Percentiles rank a stretch among this genome's conserved stretches.
Evolutionary conservation across 2,113 vertebrate genomes (phyloP).

Genomic region (Larimichthys crocea): DNA sequence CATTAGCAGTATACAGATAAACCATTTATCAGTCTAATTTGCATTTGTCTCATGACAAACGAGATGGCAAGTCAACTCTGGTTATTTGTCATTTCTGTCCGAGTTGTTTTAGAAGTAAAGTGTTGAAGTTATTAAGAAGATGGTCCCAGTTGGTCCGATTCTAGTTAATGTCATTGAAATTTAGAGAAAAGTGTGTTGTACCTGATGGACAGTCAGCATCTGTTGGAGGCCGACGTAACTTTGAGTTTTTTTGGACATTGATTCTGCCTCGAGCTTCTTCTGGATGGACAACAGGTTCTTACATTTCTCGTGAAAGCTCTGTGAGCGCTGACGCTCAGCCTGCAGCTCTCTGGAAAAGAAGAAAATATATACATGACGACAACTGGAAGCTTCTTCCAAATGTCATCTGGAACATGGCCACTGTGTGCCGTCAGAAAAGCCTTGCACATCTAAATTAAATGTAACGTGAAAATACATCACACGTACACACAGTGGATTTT

Average conservation of each 20-base stretch:
- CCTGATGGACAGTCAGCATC: conserved; percentile 88
- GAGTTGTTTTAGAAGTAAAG: no score
- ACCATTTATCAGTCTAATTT: not conserved
- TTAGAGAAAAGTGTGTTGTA: conserved; percentile 67
- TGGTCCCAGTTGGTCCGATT: not conserved
- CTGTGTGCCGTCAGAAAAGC: not conserved
- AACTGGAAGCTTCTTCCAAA: not conserved
- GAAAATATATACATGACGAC: not conserved
- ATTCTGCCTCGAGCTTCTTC: conserved; percentile 81
- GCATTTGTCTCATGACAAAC: not conserved
- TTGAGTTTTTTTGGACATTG: conserved; percentile 65
- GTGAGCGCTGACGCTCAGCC: conserved; percentile 68
- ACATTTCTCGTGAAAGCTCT: conserved; percentile 86
- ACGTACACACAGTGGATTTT: not conserved
- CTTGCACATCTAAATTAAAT: no score
- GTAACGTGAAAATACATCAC: not conserved
- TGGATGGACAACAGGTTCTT: conserved; percentile 85
- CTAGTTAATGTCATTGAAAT: not conserved
- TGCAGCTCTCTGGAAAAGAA: conserved; percentile 77
- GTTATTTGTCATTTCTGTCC: not conserved
- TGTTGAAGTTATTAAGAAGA: not conserved
- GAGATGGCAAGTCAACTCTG: not conserved
- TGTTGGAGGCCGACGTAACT: conserved; percentile 81
- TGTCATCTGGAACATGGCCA: not conserved
- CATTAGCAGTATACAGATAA: not conserved